Evolutionary conservation across 2,888 invertebrate genomes (phyloP).

Genomic region (Imbricaverruca yamaguchii): DNA sequence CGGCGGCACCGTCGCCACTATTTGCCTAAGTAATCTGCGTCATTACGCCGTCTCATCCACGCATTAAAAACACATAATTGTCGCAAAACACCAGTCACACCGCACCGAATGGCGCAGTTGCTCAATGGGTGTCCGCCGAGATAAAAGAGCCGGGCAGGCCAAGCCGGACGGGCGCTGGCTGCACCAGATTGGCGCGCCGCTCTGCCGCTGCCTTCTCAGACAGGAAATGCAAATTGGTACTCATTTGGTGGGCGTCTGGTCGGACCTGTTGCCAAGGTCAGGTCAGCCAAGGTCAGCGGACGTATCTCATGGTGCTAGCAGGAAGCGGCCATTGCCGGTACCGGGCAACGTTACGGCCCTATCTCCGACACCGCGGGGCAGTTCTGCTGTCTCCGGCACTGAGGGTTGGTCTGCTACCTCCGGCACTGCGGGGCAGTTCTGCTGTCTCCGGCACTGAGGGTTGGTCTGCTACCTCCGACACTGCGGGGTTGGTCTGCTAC

Average conservation of each 20-base stretch:
- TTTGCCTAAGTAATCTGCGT: neutral
- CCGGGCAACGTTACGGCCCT: no score
- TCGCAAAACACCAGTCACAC: neutral
- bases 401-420: no score
- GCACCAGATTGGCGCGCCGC: neutral
- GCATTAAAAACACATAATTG: neutral
- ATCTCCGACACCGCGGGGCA: no score
- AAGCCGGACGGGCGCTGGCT: neutral
- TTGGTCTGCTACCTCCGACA: no score
- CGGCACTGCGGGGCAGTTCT: no score
- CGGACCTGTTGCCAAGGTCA: no score
- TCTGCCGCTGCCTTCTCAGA: neutral
- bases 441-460: no score
- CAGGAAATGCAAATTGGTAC: neutral
- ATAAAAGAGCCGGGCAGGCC: neutral
- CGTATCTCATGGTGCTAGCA: neutral
- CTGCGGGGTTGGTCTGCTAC: no score
- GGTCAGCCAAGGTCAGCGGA: neutral
- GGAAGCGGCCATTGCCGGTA: neutral
- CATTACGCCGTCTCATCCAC: neutral
- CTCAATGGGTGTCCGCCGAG: neutral
- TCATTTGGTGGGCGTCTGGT: neutral
- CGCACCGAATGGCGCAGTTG: neutral
- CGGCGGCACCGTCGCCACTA: neutral
- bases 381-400: no score